Evolutionary conservation across 2,113 vertebrate species (phyloP).

Genomic region (Eulemur macaco): DNA sequence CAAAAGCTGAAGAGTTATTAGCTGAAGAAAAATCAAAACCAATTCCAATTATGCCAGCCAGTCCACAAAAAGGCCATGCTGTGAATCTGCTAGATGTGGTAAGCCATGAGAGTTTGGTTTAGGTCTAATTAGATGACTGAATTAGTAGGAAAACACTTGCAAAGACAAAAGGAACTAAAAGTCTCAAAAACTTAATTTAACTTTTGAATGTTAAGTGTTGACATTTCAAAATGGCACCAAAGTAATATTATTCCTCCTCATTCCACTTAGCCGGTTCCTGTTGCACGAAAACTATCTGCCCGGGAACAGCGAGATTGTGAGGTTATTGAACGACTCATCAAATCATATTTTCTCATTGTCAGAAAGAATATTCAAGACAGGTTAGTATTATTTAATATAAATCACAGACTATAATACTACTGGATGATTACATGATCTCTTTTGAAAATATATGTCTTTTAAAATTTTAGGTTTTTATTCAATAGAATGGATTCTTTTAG

Average conservation of each 20-base stretch:
- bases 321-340: constrained; percentile 98
- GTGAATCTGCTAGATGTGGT: constrained; percentile 98
- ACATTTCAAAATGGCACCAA: constrained; percentile 36
- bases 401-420: neutral
- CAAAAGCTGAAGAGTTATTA: constrained; percentile 86
- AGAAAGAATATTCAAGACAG: constrained; percentile 99
- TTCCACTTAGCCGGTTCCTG: constrained; percentile 93
- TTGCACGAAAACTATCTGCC: constrained; percentile 96
- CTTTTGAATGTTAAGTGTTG: constrained; percentile 24
- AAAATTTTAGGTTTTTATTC: neutral
- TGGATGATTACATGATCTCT: neutral
- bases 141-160: neutral
- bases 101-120: constrained; percentile 50
- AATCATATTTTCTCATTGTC: constrained; percentile 98
- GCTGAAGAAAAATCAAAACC: constrained; percentile 86
- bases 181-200: neutral
- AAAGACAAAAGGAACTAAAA: neutral
- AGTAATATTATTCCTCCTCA: neutral
- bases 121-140: neutral
- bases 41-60: constrained; percentile 82
- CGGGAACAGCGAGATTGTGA: constrained; percentile 98
- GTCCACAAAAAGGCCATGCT: constrained; percentile 93
- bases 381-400: constrained; percentile 78
- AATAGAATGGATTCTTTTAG: neutral
- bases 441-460: neutral